Evolutionary conservation across 2,113 vertebrate species (phyloP).

Genomic region (Cyanoramphus novaezelandiae): DNA sequence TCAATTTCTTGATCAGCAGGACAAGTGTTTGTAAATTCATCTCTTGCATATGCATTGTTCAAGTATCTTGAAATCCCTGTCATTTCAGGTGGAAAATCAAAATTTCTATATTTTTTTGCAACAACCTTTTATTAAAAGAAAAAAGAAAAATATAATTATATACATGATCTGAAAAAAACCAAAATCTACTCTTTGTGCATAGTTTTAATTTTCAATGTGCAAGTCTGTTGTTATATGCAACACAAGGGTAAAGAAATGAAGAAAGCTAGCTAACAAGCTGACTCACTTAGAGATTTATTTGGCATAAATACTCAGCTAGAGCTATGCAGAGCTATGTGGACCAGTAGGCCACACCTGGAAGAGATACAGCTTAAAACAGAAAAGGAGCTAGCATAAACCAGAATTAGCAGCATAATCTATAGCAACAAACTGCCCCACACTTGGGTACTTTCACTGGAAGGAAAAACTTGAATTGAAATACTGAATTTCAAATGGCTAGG

Average conservation of each 20-base stretch:
- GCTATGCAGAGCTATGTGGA: neutral
- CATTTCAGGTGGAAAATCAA: constrained; percentile 92
- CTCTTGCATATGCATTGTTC: constrained; percentile 85
- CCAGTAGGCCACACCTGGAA: neutral
- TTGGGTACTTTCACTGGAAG: neutral
- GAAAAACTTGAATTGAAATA: neutral
- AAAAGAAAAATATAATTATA: neutral
- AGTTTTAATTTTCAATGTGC: neutral
- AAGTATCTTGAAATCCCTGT: constrained; percentile 89
- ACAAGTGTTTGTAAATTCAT: constrained; percentile 94
- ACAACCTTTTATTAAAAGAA: constrained; percentile 80
- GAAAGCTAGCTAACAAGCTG: neutral
- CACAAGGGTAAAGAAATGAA: neutral
- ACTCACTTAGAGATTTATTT: neutral
- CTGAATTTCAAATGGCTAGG: neutral
- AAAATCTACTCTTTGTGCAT: neutral
- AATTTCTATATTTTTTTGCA: constrained; percentile 90
- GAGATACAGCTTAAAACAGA: neutral
- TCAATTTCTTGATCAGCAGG: constrained; percentile 91
- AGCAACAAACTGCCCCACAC: neutral
- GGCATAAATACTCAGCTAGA: neutral
- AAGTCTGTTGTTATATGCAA: neutral
- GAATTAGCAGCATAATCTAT: neutral
- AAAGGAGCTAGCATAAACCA: neutral
- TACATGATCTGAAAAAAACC: neutral